Base-by-base conservation (phyloP, 2,888 invertebrate genomes). In the Coronaproctus castanopsis region DNA sequence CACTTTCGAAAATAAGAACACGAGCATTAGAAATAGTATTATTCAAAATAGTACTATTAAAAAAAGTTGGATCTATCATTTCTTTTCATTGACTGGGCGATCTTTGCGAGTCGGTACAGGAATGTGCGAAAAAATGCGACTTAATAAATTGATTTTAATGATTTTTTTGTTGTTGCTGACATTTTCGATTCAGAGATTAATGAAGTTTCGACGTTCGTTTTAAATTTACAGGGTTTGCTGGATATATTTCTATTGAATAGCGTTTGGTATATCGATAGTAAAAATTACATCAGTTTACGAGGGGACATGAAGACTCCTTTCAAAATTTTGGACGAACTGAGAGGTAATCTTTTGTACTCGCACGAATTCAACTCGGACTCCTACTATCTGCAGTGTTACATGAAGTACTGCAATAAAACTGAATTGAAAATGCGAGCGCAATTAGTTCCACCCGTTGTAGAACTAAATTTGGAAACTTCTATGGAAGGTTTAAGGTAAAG, bases 271-370 rank as follows among this genome's bases (percentile, higher is more conserved):
- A 62, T 68, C 21, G 69, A 71, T 10, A 65, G 68, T 20, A 64
- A 68, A 1, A 61, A 69, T 51, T 67, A 66, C 21, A 61, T 68
- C 0, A 70, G 68, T 63, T 67, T 68, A 3, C 67, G 65, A 1
- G 58, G 72, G 1, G 66, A 64, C 1, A 50, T 75, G 2, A 67
- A 67, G 24, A 73, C 73, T 2, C 73, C 73, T 65, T 66, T 74
- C n/a, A 68, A 69, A 49, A 65, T 69, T 52, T 59, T 74, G 48
- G 69, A 69, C 55, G 67, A 67, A 24, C 22, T 74, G 23, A 67
- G 71, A 57, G 65, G 65, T 0, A 65, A 67, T 2, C 8, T 70
- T 1, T 52, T 66, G 1, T 71, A 68, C 52, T 65, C 63, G 2
- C 63, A 63, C 20, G 48, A 71, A 68, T 56, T 60, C 63, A n/a